These are phyloP conservation scores for Aporrectodea caliginosa DNA, from an alignment of 1,140 invertebrate species.

Conservation along the genomic window DNA sequence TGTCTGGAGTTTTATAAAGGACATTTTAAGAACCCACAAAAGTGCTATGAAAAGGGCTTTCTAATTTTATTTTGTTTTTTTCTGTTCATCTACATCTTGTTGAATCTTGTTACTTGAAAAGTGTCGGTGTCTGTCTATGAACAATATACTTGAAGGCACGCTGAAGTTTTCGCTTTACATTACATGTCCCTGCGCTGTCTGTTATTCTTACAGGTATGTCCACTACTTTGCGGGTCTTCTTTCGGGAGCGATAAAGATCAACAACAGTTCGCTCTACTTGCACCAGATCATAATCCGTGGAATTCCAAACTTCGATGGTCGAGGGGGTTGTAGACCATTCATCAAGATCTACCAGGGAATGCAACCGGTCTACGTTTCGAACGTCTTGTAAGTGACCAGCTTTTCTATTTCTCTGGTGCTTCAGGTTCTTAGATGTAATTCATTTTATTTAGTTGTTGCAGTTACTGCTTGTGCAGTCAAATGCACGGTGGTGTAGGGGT, in stretches of 20 bases:
- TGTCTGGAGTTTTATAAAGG: no score
- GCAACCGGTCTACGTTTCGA: slow-evolving; percentile 79
- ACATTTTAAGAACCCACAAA: neutral
- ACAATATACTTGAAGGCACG: neutral
- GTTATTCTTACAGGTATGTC: slow-evolving; percentile 67
- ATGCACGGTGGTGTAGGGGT: no score
- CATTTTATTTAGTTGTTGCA: no score
- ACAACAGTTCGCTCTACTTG: slow-evolving; percentile 76
- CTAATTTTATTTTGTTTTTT: neutral
- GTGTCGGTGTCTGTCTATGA: neutral
- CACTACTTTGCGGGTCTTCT: slow-evolving; percentile 84
- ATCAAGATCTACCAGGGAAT: slow-evolving; percentile 74
- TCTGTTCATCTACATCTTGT: neutral
- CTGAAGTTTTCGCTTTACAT: neutral
- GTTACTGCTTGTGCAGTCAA: no score
- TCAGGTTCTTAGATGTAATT: no score
- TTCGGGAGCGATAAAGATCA: slow-evolving; percentile 79
- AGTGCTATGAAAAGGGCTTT: no score
- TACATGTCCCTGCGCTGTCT: neutral
- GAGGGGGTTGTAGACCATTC: slow-evolving; percentile 73
- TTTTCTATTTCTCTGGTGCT: no score
- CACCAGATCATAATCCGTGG: slow-evolving; percentile 81
- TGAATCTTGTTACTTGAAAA: neutral
- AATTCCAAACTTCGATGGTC: slow-evolving; percentile 70
- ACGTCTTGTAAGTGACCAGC: slow-evolving; percentile 67